A percentile compares a stretch with the other conserved stretches of the same genome.
Evolutionary conservation across 2,113 vertebrate species (phyloP).

Genomic region (Prinia subflava): DNA sequence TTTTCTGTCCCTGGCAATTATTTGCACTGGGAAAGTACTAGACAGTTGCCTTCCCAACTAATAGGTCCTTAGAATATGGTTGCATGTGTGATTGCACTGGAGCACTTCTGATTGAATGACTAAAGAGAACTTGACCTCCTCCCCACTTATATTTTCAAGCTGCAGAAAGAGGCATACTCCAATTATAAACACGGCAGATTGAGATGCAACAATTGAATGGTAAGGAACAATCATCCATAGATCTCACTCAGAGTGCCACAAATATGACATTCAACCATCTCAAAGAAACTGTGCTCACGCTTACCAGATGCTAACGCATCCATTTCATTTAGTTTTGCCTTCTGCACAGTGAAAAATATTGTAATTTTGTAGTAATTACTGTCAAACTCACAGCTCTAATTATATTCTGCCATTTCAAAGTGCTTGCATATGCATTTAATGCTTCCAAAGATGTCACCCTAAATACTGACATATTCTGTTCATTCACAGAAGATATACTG

Average conservation of each 20-base stretch:
- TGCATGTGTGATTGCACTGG: background rate
- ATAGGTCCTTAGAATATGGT: background rate
- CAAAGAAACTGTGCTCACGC: background rate
- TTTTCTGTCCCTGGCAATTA: background rate
- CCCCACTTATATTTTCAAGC: background rate
- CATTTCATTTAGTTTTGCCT: slow-evolving; percentile 13
- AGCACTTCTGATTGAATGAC: background rate
- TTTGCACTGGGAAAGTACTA: background rate
- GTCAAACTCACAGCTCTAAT: slow-evolving; percentile 21
- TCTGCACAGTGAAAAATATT: slow-evolving; percentile 23
- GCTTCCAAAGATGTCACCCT: background rate
- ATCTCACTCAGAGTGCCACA: background rate
- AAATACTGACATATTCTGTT: background rate
- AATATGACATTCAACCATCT: background rate
- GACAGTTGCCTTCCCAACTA: background rate
- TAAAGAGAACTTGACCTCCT: background rate
- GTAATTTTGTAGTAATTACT: slow-evolving; percentile 38
- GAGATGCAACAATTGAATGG: background rate
- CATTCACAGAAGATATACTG: background rate
- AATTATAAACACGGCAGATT: background rate
- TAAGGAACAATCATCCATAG: background rate
- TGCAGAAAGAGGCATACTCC: background rate
- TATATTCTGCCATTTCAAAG: slow-evolving; percentile 24
- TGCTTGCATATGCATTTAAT: background rate
- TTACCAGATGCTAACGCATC: slow-evolving; percentile 17